Conservation (phyloP, 64 coral and sea anemone genomes). For the Pachyseris speciosa region DNA sequence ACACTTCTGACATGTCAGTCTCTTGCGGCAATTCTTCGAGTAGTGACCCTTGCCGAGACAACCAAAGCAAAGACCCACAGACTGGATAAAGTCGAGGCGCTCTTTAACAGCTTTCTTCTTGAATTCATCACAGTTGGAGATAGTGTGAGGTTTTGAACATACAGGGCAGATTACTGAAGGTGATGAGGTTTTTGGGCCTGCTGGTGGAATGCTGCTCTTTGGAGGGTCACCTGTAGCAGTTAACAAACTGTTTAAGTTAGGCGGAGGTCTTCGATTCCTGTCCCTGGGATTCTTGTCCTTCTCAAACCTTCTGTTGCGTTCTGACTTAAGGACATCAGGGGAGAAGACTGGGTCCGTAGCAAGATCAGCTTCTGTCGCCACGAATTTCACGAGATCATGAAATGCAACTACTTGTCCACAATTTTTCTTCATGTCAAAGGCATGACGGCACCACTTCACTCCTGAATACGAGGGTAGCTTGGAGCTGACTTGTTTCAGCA, state of each 20-base stretch:
- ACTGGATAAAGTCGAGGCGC: no score
- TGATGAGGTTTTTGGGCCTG: no score
- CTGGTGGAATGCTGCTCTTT: no score
- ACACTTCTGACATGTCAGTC: no score
- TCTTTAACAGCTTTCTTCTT: no score
- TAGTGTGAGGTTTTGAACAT: no score
- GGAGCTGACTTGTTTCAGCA: background rate
- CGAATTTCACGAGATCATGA: conserved; percentile 4
- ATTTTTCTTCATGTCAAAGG: conserved; percentile 4
- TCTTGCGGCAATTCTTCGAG: no score
- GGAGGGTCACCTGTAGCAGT: background rate
- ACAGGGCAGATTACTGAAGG: no score
- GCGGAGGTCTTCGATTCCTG: background rate
- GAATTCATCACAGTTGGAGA: no score
- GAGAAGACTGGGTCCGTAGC: conserved; percentile 1
- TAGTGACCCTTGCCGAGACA: no score
- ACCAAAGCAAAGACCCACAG: no score
- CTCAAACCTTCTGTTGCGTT: background rate
- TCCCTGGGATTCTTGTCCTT: background rate
- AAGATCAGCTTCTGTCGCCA: background rate
- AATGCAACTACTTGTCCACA: background rate
- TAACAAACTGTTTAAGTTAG: background rate
- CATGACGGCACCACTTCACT: conserved; percentile 53
- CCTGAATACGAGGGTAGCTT: conserved; percentile 60
- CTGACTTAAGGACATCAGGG: no score